Evolutionary conservation across 2,113 vertebrate species (phyloP), one percentile per base, ranked within the genome.

Genomic region (Onychostoma macrolepis): DNA sequence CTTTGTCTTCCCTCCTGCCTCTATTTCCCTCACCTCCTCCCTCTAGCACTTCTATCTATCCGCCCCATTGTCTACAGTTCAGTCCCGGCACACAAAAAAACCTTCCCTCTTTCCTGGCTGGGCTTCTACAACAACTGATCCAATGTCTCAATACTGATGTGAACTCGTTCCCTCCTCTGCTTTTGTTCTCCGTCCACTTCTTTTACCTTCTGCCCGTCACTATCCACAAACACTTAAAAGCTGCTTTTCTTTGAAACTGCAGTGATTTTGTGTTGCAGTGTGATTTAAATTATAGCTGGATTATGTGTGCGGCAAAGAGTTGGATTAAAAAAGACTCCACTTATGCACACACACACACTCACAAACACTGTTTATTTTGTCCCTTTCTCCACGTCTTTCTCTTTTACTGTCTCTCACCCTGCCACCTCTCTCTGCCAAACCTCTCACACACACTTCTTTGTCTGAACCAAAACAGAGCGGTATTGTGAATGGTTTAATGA

Each of bases 1-100:
- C 80, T 83, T 90, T 88, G 81, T 87, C 74, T 84, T 85, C 85
- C 67, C 83, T n/a, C 78, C 71, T 74, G 65, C 75, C 85, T 88
- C 89, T 69, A 76, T 88, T 74, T 88, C 69, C 74, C 84, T 71
- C 76, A 63, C 26, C 88, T 89, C 41, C 43, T 87, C 75, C 82
- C 80, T 80, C 77, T 77, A 36, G 48, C 30, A 56, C 75, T 79
- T 74, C 76, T 79, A 85, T 87, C 76, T 84, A 61, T 41, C 43
- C 4, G 9, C 19, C 82, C 85, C 69, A 86, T 89, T 89, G 85
- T 89, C 85, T 84, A 61, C 67, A 48, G 17, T 58, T 48, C 76
- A 24, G 58, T 87, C 72, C 80, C 33, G 12, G 50, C 36, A 21
- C 61, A 78, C 81, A 36, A 89, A 86, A 88, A 81, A 61, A 33